Conservation (phyloP, 2,113 vertebrate species). For the Sinocyclocheilus grahami region DNA sequence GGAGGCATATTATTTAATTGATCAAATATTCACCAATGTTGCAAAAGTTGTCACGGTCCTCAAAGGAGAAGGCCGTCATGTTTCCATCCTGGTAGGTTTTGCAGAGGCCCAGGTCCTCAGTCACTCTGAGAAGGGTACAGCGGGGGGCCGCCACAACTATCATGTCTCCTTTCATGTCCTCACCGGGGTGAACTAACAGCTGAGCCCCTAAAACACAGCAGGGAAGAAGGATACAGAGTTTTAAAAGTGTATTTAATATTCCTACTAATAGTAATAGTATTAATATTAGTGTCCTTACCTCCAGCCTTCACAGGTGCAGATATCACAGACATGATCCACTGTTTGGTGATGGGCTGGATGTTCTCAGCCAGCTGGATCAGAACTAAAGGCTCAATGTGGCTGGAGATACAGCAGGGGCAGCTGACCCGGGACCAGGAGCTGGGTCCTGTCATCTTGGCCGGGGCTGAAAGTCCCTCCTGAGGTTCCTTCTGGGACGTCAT, state of each 20-base stretch:
- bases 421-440: conserved; percentile 73
- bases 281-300: conserved; percentile 58
- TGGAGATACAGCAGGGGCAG: conserved; percentile 72
- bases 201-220: conserved; percentile 67
- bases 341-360: conserved; percentile 72
- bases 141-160: conserved; percentile 76
- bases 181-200: conserved; percentile 77
- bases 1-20: too few species aligned
- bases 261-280: background rate
- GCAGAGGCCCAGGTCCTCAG: conserved; percentile 77
- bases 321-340: conserved; percentile 75
- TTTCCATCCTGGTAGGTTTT: conserved; percentile 68
- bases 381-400: conserved; percentile 73
- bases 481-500: conserved; percentile 61
- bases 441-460: background rate
- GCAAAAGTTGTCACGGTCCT: conserved; percentile 72
- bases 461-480: conserved; percentile 40
- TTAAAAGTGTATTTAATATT: background rate
- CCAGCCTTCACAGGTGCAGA: conserved; percentile 69
- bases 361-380: conserved; percentile 71
- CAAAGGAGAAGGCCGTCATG: conserved; percentile 76
- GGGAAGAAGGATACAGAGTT: background rate
- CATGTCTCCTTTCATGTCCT: conserved; percentile 74
- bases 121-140: conserved; percentile 72
- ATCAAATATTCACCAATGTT: conserved; percentile 66